These are phyloP conservation scores for Drosophila crucigera DNA, from an alignment of 2,888 invertebrate genomes.

Conservation along the genomic window DNA sequence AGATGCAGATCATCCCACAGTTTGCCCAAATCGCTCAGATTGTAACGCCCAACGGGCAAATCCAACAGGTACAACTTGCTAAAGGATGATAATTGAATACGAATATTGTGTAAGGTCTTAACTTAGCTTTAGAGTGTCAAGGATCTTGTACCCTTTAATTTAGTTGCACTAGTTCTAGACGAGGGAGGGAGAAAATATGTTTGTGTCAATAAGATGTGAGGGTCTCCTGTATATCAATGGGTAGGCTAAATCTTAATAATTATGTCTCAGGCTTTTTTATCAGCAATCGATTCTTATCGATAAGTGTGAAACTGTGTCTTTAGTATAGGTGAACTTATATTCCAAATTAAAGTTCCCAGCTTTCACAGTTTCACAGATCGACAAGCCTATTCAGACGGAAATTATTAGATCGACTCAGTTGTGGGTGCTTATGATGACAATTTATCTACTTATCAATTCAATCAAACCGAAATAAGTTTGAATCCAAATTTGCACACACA, in stretches of 20 bases:
- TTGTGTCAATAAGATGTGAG: background rate
- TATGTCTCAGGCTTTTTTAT: background rate
- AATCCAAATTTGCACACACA: background rate
- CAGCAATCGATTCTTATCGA: background rate
- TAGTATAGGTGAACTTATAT: background rate
- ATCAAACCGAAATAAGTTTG: background rate
- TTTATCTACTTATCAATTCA: background rate
- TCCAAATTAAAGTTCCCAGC: background rate
- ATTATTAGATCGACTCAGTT: background rate
- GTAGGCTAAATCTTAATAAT: background rate
- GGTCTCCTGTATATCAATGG: background rate
- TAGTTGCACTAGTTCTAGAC: background rate
- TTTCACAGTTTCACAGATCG: background rate
- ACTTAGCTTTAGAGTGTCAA: background rate
- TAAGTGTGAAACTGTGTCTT: background rate
- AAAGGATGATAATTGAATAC: constrained; percentile 73
- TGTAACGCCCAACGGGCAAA: constrained; percentile 94
- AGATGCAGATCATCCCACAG: constrained; percentile 93
- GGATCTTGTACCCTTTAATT: background rate
- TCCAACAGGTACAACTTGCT: constrained; percentile 89
- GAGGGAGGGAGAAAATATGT: background rate
- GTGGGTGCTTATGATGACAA: background rate
- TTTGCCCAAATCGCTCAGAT: constrained; percentile 93
- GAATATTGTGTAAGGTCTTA: constrained; percentile 76
- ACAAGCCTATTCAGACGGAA: background rate